Percentiles rank a stretch among this genome's conserved stretches.
phyloP scores from a whole-genome alignment of 35 echinoderm and acorn worm genomes.

The Stichopus chloronotus region DNA sequence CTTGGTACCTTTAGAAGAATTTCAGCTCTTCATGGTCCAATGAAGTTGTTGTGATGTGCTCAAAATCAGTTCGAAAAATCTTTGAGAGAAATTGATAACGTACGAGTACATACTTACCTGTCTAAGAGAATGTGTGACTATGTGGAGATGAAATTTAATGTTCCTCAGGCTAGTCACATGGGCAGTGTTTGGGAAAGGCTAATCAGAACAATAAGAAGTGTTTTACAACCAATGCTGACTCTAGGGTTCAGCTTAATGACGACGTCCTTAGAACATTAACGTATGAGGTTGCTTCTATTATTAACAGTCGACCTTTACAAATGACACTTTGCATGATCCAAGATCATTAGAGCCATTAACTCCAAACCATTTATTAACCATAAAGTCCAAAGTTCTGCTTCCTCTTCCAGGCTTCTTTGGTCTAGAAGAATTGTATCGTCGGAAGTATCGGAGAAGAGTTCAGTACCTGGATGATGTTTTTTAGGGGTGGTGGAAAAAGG shows the following conservation, averaged over 20 bases:
- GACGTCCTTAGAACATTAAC: no score
- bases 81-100: no score
- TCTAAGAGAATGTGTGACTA: constrained; percentile 23
- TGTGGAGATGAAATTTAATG: constrained; percentile 72
- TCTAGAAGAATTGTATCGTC: background rate
- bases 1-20: background rate
- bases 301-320: constrained; percentile 73
- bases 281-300: background rate
- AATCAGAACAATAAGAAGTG: constrained; percentile 55
- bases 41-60: no score
- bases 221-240: background rate
- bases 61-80: background rate
- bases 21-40: background rate
- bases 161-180: constrained; percentile 67
- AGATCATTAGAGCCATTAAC: constrained; percentile 66
- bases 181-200: constrained; percentile 74
- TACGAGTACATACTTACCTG: background rate
- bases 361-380: constrained; percentile 77
- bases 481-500: constrained; percentile 45
- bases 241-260: background rate
- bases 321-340: background rate
- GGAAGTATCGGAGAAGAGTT: constrained; percentile 43
- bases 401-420: constrained; percentile 58
- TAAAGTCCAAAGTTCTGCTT: constrained; percentile 67
- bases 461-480: constrained; percentile 44